Evolutionary conservation across 2,113 vertebrate species (phyloP), one percentile per base, ranked within the genome.

Genomic region (Engraulis encrasicolus): DNA sequence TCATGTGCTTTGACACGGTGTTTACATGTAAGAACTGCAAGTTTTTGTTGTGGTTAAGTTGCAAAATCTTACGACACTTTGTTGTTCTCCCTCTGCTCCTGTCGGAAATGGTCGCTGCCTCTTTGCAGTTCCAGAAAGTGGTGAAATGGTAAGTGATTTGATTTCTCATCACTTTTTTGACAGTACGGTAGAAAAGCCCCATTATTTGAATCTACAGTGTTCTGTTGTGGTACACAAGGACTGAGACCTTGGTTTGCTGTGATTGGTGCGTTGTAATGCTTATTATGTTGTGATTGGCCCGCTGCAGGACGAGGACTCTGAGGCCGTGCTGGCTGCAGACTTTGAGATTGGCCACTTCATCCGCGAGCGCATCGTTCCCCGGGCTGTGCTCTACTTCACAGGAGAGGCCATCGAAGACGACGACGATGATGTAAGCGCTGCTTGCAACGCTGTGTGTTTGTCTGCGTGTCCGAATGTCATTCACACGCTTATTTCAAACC

Each of bases 311-410:
- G 98, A 99, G 90, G 98, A 99, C 92, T 95, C 97, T 0, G 98
- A 99, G 93, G 98, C 97, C 0, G 95, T 99, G 81, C 95, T 99
- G 74, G 96, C 98, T 81, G 97, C 98, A 78, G 98, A 99, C 90
- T 99, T 99, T 86, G 98, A 99, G 94, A 99, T 99, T n/a, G 98
- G 98, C 77, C 98, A 99, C 89, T 99, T 99, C 92, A 94, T 99
- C 91, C 97, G 98, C 19, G 98, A 99, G 81, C 97, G 98, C 45
- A 99, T 99, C 83, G 96, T 99, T 7, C 98, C 98, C 40, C 95
- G 97, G 86, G 98, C 98, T 15, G 97, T 99, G 84, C 94, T 99
- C 38, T 99, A 99, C 93, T 99, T 99, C 90, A 99, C 98, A 82
- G 98, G 98, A 85, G 98, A 99, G 93, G 98, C 98, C 89, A 99